Evolutionary conservation across 2,888 invertebrate genomes (phyloP), one percentile per base, ranked within the genome.

Genomic region (Dendrolimus houi): DNA sequence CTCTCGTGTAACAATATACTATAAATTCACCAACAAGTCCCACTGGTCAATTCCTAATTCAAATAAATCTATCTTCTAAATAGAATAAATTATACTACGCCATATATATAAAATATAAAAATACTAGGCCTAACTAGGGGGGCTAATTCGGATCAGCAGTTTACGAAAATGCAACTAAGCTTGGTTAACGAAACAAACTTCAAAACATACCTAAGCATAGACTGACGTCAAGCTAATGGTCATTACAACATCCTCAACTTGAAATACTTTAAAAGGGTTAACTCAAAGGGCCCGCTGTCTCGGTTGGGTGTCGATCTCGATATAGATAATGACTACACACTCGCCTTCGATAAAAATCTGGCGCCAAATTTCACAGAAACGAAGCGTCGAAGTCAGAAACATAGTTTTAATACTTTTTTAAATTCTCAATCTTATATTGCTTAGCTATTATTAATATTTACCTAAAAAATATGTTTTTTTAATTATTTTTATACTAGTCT

Each of bases 311-410:
- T 84, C 75, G 83, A 87, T 83, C 80, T 74, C 68, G 69, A 71
- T 72, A 71, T 70, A 75, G 85, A 86, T 87, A 87, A 80, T 64
- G 61, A 69, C 65, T 62, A 63, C 62, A 67, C 64, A 62, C 58
- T 62, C 68, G 67, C 68, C 59, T 64, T 60, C 70, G 87, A 86
- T 87, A 81, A 66, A 55, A 66, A 85, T 87, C 87, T 81, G 85
- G 85, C 85, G 85, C 87, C 87, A 85, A 87, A 87, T 83, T 85
- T 87, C 84, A 87, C 84, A 83, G 87, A 85, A 85, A 72, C 74
- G 65, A 60, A 75, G 74, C 68, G 68, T 70, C 47, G 62, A 60
- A 62, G 29, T 29, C 29, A 29, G 29, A 29, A 29, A 29, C 29
- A 29, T 14, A 1, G 58, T 64, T 63, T 62, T 69, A 64, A 64